Base-by-base conservation (phyloP, 2,888 invertebrate species). In the Bombylius major region DNA sequence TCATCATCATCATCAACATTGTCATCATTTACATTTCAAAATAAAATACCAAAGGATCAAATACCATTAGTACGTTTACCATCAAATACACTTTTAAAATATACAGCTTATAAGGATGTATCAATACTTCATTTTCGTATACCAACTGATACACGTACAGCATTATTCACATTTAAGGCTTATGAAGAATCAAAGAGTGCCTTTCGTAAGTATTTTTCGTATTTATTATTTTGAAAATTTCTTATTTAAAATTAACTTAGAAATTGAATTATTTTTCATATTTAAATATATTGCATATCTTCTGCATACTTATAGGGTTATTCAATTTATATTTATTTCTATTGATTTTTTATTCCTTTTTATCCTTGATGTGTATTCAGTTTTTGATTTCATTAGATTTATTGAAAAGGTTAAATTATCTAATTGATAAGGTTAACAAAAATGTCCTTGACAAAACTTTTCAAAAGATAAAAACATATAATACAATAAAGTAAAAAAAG, bases 41-140 rank as follows among this genome's bases (percentile, higher is more conserved):
- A 49, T 51, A 53, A 56, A 51, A 58, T 64, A 50, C 66, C 66
- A 50, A 68, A 64, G 48, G 68, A 70, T 61, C 69, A 70, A 60
- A 69, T 66, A 50, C 64, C 72, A 8, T 62, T 70, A 39, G 70
- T 75, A 6, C 71, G 76, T 47, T 69, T 76, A 60, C 76, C 77
- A 58, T 70, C 74, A 54, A 78, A 77, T 60, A 68, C 73, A 12
- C 67, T 79, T 45, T 69, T 71, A 51, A 78, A 78, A 62, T 80
- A 77, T 60, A 72, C 75, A 51, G 76, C 79, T 23, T 82, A 81
- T 64, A 78, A 79, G 64, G 79, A 82, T 68, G 77, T 80, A 39
- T 77, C 81, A 39, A 75, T 82, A 58, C 69, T 81, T 53, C 80
- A 80, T 65, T 81, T 79, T 70, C 71, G 72, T 54, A 72, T 82